A percentile compares a stretch with the other conserved stretches of the same genome.
phyloP scores from a whole-genome alignment of 2,797 vertebrate genomes.

The Rhinichthys osculus region DNA sequence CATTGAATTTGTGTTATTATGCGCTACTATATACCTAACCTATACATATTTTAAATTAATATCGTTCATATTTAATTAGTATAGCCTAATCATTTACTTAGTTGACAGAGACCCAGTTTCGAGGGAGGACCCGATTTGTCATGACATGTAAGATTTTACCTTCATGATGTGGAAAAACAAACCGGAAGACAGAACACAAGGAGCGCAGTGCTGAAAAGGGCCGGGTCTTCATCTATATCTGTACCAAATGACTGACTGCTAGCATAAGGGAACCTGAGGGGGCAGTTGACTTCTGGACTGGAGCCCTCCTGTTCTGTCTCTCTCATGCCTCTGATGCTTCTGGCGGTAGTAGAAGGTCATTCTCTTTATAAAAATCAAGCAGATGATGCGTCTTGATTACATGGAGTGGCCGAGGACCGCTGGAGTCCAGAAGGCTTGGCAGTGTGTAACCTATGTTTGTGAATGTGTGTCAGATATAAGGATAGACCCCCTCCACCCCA shows the following conservation, averaged over 20 bases:
- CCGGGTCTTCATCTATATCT: neutral
- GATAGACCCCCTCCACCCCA: neutral
- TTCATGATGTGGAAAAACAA: neutral
- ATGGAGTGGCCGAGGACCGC: constrained; percentile 35
- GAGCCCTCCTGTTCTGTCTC: constrained; percentile 25
- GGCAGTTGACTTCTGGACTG: constrained; percentile 12
- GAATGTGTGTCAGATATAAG: constrained; percentile 1
- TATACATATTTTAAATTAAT: no score
- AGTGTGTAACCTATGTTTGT: constrained; percentile 18
- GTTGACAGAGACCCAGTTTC: no score
- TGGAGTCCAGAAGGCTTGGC: constrained; percentile 31
- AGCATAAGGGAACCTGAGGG: constrained; percentile 33
- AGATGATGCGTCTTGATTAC: constrained; percentile 61
- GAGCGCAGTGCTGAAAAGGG: neutral
- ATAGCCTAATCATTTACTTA: no score
- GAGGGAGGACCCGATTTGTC: no score
- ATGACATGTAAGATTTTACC: neutral
- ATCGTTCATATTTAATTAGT: no score
- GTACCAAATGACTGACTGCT: constrained; percentile 16
- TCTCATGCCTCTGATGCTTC: constrained; percentile 39
- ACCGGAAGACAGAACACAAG: neutral
- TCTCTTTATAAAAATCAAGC: constrained; percentile 61
- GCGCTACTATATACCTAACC: no score
- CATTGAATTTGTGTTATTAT: no score
- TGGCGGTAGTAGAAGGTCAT: constrained; percentile 34